Evolutionary conservation across 2,888 invertebrate species (phyloP).

Genomic region (Leptinotarsa juncta): DNA sequence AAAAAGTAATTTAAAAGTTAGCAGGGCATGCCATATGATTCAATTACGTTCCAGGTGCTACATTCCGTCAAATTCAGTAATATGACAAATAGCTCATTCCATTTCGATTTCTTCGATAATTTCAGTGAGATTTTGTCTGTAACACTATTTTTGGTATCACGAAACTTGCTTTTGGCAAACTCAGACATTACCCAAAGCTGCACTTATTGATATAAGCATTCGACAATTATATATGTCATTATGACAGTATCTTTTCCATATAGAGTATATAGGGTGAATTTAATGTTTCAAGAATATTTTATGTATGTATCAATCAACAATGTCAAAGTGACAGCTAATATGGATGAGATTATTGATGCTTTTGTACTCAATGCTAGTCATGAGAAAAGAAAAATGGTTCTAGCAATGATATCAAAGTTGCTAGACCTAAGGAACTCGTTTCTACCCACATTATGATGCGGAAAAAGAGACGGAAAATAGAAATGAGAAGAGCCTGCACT

Average conservation of each 20-base stretch:
- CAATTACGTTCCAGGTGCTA: constrained; percentile 30
- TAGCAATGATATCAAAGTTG: too few species aligned
- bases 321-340: too few species aligned
- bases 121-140: neutral
- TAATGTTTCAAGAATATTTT: neutral
- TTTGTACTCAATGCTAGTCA: too few species aligned
- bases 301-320: too few species aligned
- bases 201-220: neutral
- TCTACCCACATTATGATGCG: too few species aligned
- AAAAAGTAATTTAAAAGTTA: neutral
- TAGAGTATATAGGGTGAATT: neutral
- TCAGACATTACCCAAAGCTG: too few species aligned
- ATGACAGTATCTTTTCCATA: neutral
- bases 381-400: too few species aligned
- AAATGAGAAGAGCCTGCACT: too few species aligned
- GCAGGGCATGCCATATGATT: neutral
- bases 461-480: too few species aligned
- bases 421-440: too few species aligned
- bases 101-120: constrained; percentile 2
- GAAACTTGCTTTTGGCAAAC: neutral
- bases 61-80: neutral
- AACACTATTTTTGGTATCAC: neutral
- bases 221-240: neutral
- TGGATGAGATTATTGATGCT: too few species aligned
- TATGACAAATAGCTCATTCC: constrained; percentile 7